Evolutionary conservation across 2,888 invertebrate species (phyloP).

Genomic region (Dichetophora obliterata): DNA sequence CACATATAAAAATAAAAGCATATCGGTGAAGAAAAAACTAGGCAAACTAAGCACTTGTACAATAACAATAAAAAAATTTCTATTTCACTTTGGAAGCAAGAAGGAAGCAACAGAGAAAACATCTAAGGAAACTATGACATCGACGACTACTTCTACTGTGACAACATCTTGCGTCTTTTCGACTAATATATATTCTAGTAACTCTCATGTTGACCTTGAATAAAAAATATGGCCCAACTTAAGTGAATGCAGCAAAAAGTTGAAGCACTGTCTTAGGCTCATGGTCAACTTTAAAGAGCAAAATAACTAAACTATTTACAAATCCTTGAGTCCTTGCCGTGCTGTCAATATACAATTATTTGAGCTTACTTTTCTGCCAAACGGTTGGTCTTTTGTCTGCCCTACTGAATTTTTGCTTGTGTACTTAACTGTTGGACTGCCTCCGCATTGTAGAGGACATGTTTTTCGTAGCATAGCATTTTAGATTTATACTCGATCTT

Average conservation of each 20-base stretch:
- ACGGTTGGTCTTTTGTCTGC: too few relatives aligned
- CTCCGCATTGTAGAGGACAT: background rate
- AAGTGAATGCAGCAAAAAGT: conserved; percentile 1
- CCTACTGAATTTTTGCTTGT: background rate
- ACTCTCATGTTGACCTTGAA: conserved; percentile 5
- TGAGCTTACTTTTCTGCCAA: background rate
- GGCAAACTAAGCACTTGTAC: background rate
- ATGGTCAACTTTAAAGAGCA: background rate
- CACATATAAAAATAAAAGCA: background rate
- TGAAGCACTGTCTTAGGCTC: background rate
- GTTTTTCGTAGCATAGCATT: conserved; percentile 22
- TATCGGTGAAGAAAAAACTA: background rate
- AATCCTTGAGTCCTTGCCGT: background rate
- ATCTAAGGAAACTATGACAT: background rate
- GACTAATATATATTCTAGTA: background rate
- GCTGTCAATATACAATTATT: background rate
- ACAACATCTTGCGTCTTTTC: background rate
- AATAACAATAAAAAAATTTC: conserved; percentile 16
- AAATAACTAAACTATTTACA: background rate
- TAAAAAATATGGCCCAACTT: background rate
- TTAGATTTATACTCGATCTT: conserved; percentile 22
- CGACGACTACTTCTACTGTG: background rate
- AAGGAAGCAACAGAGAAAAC: background rate
- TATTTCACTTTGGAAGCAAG: background rate
- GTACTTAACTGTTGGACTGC: background rate